A percentile compares a stretch with the other conserved stretches of the same genome.
Evolutionary conservation across 1,140 invertebrate species (phyloP).

Genomic region (Drosophila kepulauana): DNA sequence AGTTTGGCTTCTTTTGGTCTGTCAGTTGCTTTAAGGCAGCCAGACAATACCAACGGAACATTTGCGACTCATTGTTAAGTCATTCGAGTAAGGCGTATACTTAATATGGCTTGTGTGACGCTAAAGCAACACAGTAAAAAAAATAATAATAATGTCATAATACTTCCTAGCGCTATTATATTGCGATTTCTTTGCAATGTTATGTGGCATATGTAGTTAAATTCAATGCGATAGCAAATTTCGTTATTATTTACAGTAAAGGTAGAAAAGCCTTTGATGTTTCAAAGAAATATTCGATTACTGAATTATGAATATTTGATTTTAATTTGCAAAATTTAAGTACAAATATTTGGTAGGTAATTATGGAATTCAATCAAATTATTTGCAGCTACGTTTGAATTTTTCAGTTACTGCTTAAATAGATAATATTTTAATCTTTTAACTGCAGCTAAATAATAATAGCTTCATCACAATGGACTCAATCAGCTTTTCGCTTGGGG

Average conservation of each 20-base stretch:
- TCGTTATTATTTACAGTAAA: not conserved
- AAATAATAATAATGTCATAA: slow-evolving; percentile 8
- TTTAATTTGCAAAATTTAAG: too few relatives aligned
- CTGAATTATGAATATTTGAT: too few relatives aligned
- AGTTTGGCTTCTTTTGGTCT: slow-evolving; percentile 32
- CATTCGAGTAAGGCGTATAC: slow-evolving; percentile 2
- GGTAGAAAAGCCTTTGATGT: too few relatives aligned
- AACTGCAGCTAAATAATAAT: too few relatives aligned
- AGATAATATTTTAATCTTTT: too few relatives aligned
- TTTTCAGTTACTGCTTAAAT: too few relatives aligned
- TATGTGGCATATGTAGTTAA: not conserved
- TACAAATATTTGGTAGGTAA: too few relatives aligned
- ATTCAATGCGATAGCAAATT: not conserved
- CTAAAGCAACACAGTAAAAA: not conserved
- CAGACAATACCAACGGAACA: slow-evolving; percentile 5
- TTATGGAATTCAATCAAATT: too few relatives aligned
- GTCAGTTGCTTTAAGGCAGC: slow-evolving; percentile 26
- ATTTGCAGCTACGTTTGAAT: too few relatives aligned
- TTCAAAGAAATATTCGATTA: too few relatives aligned
- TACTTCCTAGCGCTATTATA: not conserved
- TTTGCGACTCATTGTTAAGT: not conserved
- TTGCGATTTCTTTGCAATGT: not conserved
- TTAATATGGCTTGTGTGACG: not conserved
- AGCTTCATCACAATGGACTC: too few relatives aligned
- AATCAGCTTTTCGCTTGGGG: too few relatives aligned